Evolutionary conservation across 2,797 vertebrate species (phyloP).

Genomic region (Molossus alvarezi): DNA sequence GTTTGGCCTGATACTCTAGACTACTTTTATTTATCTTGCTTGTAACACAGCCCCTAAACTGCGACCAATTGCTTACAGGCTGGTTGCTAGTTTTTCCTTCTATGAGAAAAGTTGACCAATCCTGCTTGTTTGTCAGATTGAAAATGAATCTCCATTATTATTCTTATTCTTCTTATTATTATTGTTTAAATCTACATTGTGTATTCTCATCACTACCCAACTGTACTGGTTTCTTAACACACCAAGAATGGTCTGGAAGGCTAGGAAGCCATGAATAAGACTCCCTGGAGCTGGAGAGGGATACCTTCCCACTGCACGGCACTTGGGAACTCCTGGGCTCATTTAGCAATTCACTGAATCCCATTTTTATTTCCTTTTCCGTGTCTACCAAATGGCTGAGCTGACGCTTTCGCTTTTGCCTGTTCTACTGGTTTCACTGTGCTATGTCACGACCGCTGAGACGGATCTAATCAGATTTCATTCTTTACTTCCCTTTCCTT

Average conservation of each 20-base stretch:
- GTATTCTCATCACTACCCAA: neutral
- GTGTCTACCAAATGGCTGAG: slow-evolving; percentile 28
- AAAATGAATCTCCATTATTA: slow-evolving; percentile 25
- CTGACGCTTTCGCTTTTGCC: slow-evolving; percentile 10
- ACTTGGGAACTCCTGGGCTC: neutral
- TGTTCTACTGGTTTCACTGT: neutral
- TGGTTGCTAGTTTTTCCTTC: slow-evolving; percentile 57
- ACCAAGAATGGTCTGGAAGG: neutral
- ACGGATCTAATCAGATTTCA: slow-evolving; percentile 62
- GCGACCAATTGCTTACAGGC: slow-evolving; percentile 73
- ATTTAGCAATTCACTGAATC: neutral
- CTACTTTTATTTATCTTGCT: slow-evolving; percentile 74
- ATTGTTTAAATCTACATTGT: neutral
- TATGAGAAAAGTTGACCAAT: neutral
- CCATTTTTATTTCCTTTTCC: slow-evolving; percentile 24
- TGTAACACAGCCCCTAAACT: slow-evolving; percentile 80
- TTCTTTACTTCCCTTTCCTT: slow-evolving; percentile 56
- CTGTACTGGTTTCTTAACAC: neutral
- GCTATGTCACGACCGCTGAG: slow-evolving; percentile 13
- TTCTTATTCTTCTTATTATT: neutral
- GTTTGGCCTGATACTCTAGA: slow-evolving; percentile 79
- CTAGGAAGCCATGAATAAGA: slow-evolving; percentile 48
- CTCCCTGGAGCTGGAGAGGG: neutral
- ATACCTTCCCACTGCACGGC: neutral
- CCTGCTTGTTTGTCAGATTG: neutral